Evolutionary conservation across 2,113 vertebrate species (phyloP), one percentile per base, ranked within the genome.

Genomic region (Pogonocichla stellata): DNA sequence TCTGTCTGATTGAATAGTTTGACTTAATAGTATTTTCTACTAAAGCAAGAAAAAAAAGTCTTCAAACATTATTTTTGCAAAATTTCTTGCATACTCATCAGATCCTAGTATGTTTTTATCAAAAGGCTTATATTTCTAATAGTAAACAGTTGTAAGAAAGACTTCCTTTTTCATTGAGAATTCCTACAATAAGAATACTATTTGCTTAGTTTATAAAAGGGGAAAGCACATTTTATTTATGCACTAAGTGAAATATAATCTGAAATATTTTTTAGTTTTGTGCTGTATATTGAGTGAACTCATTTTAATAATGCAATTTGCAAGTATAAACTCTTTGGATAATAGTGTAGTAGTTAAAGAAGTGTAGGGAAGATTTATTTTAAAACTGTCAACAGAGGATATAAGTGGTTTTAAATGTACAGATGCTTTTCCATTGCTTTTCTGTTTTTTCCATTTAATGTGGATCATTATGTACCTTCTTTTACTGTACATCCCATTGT

Each of bases 401-500:
- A 48, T 88, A 91, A 79, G 43, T 74, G 40, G 25, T 33, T 38
- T 40, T 81, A 92, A 77, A 54, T 73, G 51, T 73, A 51, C 73
- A 69, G 18, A 88, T 91, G 23, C 34, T 42, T 82, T 86, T 51
- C 71, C 20, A 66, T 62, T 66, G 10, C 58, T 53, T 61, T 75
- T 86, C 84, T 80, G 58, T 26, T 47, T 61, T 78, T 75, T 62
- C 47, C 58, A 34, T 88, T 89, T 88, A 66, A 50, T 78, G 75
- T 92, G 38, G 45, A 51, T 88, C 67, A 71, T 88, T 84, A 83
- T 73, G 34, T 88, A 57, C 34, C 34, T 31, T 60, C 56, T 91
- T 96, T 85, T 94, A 56, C 90, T 96, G 80, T 96, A 42, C 42
- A 88, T 90, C 86, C 72, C 75, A 85, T 92, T 96, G 88, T 96